phyloP scores from a whole-genome alignment of 2,797 vertebrate species.

The Pagetopsis macropterus region DNA sequence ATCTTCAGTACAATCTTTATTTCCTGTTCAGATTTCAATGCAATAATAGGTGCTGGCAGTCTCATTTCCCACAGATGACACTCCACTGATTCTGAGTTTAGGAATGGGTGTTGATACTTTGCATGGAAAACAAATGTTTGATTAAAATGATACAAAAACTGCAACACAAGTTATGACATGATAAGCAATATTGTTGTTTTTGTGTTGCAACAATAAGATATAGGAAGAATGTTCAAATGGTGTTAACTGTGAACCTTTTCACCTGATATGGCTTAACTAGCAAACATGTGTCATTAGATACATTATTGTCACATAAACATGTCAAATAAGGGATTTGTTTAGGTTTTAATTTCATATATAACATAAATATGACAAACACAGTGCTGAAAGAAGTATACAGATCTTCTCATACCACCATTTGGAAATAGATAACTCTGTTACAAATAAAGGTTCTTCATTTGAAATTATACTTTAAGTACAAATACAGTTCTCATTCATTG shows the following conservation, averaged over 20 bases:
- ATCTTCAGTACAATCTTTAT: too few relatives aligned
- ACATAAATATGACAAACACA: not conserved
- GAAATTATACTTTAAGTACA: too few relatives aligned
- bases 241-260: not conserved
- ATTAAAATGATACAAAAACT: not conserved
- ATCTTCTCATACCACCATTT: too few relatives aligned
- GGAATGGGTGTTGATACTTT: not conserved
- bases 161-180: not conserved
- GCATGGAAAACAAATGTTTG: not conserved
- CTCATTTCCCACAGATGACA: not conserved
- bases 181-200: not conserved
- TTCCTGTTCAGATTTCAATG: slow-evolving; percentile 4
- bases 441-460: too few relatives aligned
- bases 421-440: too few relatives aligned
- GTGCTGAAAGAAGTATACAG: too few relatives aligned
- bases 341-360: not conserved
- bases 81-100: not conserved
- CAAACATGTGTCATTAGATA: not conserved
- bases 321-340: not conserved
- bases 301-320: not conserved
- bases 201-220: not conserved
- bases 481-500: too few relatives aligned
- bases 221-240: not conserved
- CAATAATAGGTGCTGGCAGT: not conserved
- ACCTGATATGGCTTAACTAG: not conserved